phyloP scores from a whole-genome alignment of 2,888 invertebrate species.

The Ormyrus thymus region DNA sequence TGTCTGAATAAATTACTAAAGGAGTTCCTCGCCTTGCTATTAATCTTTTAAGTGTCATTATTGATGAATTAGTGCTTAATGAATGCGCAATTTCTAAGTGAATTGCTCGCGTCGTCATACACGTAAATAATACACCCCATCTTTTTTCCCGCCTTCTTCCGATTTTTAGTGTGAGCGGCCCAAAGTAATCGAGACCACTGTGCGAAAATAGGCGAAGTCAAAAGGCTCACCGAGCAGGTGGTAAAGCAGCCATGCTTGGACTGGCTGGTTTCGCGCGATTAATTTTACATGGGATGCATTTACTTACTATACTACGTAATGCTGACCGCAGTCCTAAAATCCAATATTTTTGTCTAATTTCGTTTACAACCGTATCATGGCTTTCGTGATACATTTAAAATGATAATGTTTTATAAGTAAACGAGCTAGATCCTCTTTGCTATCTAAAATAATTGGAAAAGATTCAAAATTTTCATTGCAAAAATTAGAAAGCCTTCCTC shows the following conservation, averaged over 20 bases:
- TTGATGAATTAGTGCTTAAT: constrained; percentile 35
- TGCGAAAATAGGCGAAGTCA: constrained; percentile 52
- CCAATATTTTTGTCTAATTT: constrained; percentile 50
- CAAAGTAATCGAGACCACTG: constrained; percentile 57
- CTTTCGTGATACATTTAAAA: constrained; percentile 21
- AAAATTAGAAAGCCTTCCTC: background rate
- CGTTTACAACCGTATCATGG: constrained; percentile 46
- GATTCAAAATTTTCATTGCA: background rate
- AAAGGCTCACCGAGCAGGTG: constrained; percentile 36
- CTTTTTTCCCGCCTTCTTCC: constrained; percentile 54
- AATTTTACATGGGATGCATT: constrained; percentile 49
- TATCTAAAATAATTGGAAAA: constrained; percentile 34
- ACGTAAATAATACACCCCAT: constrained; percentile 56
- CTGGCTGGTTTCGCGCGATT: constrained; percentile 25
- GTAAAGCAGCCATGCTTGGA: constrained; percentile 46
- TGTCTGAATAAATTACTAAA: constrained; percentile 49
- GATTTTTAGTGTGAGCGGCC: constrained; percentile 55
- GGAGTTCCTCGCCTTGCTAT: constrained; percentile 52
- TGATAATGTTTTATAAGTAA: constrained; percentile 42
- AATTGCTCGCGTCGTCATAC: constrained; percentile 52
- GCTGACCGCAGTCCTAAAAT: background rate
- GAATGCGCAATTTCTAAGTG: constrained; percentile 52
- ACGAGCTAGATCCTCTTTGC: constrained; percentile 11
- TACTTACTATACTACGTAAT: background rate
- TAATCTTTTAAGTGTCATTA: constrained; percentile 53